Evolutionary conservation across 1,140 invertebrate genomes (phyloP), one percentile per base, ranked within the genome.

Genomic region (Whitmania pigra): DNA sequence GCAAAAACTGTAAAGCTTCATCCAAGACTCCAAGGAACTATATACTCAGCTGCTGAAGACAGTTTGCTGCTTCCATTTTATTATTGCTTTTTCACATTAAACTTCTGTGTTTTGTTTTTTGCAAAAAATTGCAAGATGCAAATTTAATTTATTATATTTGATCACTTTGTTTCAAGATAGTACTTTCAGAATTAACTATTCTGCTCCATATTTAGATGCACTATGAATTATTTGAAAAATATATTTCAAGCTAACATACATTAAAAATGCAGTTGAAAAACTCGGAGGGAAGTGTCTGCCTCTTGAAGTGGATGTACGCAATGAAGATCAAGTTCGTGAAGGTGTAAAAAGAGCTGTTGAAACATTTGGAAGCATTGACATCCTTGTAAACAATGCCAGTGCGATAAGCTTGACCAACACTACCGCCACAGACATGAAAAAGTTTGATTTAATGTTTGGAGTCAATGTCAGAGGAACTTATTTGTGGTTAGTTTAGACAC

Each of bases 11-110:
- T 89, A 0, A 88, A 92, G 77, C 88, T 92, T 1, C 93, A 99
- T 87, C 93, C 94, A 11, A 98, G 97, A 84, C 82, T 99, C 67
- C 91, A 93, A n/a, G 96, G 96, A 73, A 99, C 96, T 22, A 97
- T 99, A 81, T 98, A 93, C 82, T 88, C 92, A 6, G 92, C 95
- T 68, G 94, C 94, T 13, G 88, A 94, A 86, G 95, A 99, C 87
- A 89, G 93, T 91, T 86, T 77, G 70, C 72, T 22, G 27, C 3
- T 15, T 70, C 20, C 43, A 31, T 54, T 67, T 3, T 63, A 4
- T 25, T 25, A 40, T 11, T 11, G 43, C 9, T 49, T 49, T 49
- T 49, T 4, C n/a, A 49, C 0, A 71, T 67, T 9, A 71, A 55
- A 9, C 67, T 49, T 49, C 43, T 7, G 43, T 49, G 15, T 49